phyloP scores from a whole-genome alignment of 2,797 vertebrate species.

The Sciurus vulgaris region DNA sequence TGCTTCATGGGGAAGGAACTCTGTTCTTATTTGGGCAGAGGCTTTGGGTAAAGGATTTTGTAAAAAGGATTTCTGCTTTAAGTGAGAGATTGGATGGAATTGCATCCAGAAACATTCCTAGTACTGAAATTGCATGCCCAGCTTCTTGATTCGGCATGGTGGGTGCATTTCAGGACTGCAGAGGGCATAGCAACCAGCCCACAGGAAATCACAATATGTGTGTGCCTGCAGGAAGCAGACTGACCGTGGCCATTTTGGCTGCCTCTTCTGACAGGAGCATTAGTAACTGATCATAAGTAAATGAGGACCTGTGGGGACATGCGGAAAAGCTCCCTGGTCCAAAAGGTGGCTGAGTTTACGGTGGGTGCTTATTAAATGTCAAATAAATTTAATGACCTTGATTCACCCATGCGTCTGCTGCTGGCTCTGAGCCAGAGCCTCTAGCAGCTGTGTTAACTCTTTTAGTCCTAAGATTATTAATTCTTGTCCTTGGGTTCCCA shows the following conservation, averaged over 20 bases:
- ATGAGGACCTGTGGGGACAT: not conserved
- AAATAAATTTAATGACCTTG: conserved; percentile 63
- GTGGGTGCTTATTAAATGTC: conserved; percentile 70
- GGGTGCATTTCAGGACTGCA: not conserved
- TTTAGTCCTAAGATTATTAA: not conserved
- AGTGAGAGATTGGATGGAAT: not conserved
- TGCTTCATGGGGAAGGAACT: not conserved
- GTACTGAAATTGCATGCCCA: not conserved
- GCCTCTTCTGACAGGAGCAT: not conserved
- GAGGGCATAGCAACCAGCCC: not conserved
- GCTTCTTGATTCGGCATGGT: not conserved
- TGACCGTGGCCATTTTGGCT: not conserved
- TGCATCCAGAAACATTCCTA: not conserved
- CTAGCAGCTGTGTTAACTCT: not conserved
- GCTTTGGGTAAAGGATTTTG: not conserved
- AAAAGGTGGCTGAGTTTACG: conserved; percentile 62
- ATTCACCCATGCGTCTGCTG: conserved; percentile 1
- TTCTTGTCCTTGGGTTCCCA: not conserved
- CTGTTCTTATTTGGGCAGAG: not conserved
- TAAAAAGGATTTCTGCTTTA: not conserved
- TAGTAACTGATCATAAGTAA: not conserved
- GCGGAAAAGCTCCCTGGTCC: not conserved
- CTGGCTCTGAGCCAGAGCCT: conserved; percentile 43
- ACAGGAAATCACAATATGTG: not conserved
- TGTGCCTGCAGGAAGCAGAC: not conserved